Evolutionary conservation across 1,140 invertebrate genomes (phyloP), one percentile per base, ranked within the genome.

Genomic region (Drepana arcuata): DNA sequence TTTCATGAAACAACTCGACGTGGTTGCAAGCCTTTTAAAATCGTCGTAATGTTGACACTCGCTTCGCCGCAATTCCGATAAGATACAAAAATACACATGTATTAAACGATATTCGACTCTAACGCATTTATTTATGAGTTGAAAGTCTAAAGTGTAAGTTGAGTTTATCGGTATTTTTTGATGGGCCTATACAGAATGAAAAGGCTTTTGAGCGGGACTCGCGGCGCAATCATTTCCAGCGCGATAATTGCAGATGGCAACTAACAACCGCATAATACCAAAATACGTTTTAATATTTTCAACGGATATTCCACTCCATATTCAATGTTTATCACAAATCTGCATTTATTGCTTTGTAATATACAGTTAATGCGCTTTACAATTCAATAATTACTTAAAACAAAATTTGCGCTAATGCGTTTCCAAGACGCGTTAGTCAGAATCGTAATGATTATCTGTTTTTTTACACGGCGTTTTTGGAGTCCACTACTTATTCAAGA

Each of bases 181-280:
- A 9, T 21, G 18, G 18, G 4, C 4, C 4, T 21, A 4, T 24
- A 11, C 13, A 31, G 38, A 37, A 57, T 52, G 43, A 58, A 52
- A 58, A 48, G 46, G 48, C 34, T 60, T 41, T 56, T 61, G 56
- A 48, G 30, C 48, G 34, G 33, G 34, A 45, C 40, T 43, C 38
- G 48, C 42, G 41, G 44, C 39, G 52, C 44, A 56, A 56, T 48
- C 43, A 52, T 56, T 54, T 41, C 44, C 34, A 45, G 23, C 38
- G 34, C 24, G 30, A 52, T 57, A 52, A 57, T 57, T 57, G 48
- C 48, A 48, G 53, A 52, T 52, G 48, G 31, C 34, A 32, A 36
- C 32, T 15, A 24, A 14, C 36, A 16, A 38, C 30, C 29, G 44
- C 32, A 18, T 41, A 53, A 48, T 53, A 44, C 42, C 16, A 24